A percentile compares a stretch with the other conserved stretches of the same genome.
Evolutionary conservation across 2,888 invertebrate genomes (phyloP).

Genomic region (Eustalomyia histrio): DNA sequence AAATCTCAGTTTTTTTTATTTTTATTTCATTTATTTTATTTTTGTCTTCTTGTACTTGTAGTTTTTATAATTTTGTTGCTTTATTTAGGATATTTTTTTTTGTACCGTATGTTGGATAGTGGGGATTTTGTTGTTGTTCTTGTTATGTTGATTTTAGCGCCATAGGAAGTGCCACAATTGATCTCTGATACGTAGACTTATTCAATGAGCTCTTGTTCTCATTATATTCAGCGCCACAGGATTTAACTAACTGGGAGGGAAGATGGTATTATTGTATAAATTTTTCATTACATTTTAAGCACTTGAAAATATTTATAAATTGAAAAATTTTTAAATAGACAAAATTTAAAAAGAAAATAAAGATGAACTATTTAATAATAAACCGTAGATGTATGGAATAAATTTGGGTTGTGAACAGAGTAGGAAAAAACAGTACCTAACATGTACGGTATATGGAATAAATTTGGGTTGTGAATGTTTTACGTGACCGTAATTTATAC

Average conservation of each 20-base stretch:
- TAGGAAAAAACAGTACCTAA: no score
- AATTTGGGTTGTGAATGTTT: no score
- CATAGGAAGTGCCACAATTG: constrained; percentile 66
- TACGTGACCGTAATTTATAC: no score
- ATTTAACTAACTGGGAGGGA: neutral
- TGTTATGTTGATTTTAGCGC: constrained; percentile 60
- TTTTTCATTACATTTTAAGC: neutral
- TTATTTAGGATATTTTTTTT: constrained; percentile 50
- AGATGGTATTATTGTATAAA: no score
- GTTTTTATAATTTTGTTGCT: constrained; percentile 66
- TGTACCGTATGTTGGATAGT: constrained; percentile 4
- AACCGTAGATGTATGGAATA: no score
- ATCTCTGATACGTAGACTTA: constrained; percentile 61
- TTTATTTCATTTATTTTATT: constrained; percentile 66
- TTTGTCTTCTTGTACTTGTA: constrained; percentile 31
- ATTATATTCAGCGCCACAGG: constrained; percentile 13
- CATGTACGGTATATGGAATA: no score
- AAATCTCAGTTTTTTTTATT: constrained; percentile 35
- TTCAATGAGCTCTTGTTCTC: constrained; percentile 36
- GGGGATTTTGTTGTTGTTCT: constrained; percentile 25
- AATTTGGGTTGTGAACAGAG: no score
- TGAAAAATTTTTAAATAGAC: no score
- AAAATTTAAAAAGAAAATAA: no score
- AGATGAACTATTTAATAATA: no score
- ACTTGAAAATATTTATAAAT: neutral